These are phyloP conservation scores for Drosophila dunni DNA, from an alignment of 1,140 invertebrate genomes.

Conservation along the genomic window DNA sequence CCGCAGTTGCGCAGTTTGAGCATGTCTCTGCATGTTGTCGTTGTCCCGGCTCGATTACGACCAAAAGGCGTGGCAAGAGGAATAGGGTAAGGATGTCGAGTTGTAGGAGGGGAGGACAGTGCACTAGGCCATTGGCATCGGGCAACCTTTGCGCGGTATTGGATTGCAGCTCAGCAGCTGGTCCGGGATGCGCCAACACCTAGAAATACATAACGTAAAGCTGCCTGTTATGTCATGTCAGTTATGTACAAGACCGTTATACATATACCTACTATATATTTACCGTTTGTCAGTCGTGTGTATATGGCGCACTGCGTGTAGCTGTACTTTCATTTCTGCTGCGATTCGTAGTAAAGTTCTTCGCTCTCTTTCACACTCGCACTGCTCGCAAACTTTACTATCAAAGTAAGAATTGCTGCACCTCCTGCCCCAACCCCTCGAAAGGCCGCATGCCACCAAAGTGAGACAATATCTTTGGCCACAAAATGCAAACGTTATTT, in stretches of 20 bases:
- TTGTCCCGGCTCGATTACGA: conserved; percentile 28
- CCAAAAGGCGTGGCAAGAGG: conserved; percentile 36
- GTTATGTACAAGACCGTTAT: conserved; percentile 21
- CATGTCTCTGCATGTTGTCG: conserved; percentile 9
- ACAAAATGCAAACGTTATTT: conserved; percentile 57
- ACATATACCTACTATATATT: conserved; percentile 18
- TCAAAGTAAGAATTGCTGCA: neutral
- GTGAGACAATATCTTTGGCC: conserved; percentile 26
- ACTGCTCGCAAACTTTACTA: conserved; percentile 17
- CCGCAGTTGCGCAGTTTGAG: conserved; percentile 42
- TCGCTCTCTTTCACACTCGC: conserved; percentile 2
- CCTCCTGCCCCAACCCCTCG: neutral
- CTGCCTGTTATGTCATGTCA: conserved; percentile 29
- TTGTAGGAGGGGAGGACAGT: conserved; percentile 37
- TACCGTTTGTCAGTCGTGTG: neutral
- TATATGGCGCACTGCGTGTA: conserved; percentile 49
- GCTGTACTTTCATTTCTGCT: conserved; percentile 61
- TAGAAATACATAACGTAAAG: neutral
- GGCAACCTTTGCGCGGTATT: conserved; percentile 68
- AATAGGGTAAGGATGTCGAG: neutral
- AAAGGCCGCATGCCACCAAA: neutral
- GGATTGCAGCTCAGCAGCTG: conserved; percentile 65
- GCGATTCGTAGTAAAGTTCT: conserved; percentile 59
- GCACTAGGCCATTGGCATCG: conserved; percentile 81
- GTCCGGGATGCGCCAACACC: conserved; percentile 53